Percentiles rank a stretch among this genome's conserved stretches.
phyloP scores from a whole-genome alignment of 2,888 invertebrate genomes.

The Nebria salina region DNA sequence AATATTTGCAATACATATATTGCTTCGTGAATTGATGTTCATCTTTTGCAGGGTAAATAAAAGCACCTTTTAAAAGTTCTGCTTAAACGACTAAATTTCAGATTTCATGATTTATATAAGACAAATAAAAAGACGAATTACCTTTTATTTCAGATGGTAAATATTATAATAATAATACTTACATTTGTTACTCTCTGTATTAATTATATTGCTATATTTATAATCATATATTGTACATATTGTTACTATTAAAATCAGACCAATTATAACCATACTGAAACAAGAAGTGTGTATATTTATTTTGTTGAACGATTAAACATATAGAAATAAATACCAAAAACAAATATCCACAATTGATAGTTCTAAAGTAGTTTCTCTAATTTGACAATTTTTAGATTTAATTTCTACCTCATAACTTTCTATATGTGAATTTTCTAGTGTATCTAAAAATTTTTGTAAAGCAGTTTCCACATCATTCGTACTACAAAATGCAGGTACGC shows the following conservation, averaged over 20 bases:
- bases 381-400: conserved; percentile 26
- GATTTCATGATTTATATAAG: too few species aligned
- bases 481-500: conserved; percentile 65
- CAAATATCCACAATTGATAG: conserved; percentile 14
- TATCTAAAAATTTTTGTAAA: conserved; percentile 28
- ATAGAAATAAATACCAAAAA: conserved; percentile 23
- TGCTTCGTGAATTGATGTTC: too few species aligned
- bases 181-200: conserved; percentile 2
- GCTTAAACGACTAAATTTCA: too few species aligned
- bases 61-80: too few species aligned
- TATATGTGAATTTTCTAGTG: conserved; percentile 48
- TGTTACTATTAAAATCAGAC: not conserved
- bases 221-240: conserved; percentile 26
- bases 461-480: conserved; percentile 53
- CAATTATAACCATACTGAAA: conserved; percentile 14
- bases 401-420: conserved; percentile 22
- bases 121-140: too few species aligned
- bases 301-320: not conserved
- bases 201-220: conserved; percentile 4
- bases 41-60: too few species aligned
- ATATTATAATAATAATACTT: not conserved
- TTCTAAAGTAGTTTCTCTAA: not conserved
- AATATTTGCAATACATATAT: too few species aligned
- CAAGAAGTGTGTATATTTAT: not conserved
- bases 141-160: too few species aligned